Conservation (phyloP, 2,797 vertebrate genomes). For the Champsocephalus gunnari region DNA sequence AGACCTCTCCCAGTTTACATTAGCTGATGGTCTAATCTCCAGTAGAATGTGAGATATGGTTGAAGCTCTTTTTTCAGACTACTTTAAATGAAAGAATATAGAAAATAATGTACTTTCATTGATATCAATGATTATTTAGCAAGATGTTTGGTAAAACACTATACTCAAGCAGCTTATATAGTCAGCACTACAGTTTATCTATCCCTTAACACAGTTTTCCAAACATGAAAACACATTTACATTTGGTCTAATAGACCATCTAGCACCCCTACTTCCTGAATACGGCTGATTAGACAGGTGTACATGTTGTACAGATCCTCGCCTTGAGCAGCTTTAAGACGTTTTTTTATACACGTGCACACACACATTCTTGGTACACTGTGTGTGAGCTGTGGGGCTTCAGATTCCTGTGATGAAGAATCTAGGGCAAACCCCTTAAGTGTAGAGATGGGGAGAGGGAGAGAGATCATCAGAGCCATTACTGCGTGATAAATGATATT, state of each 20-base stretch:
- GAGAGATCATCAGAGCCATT: slow-evolving; percentile 80
- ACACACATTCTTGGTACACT: slow-evolving; percentile 2
- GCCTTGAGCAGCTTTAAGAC: slow-evolving; percentile 14
- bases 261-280: not conserved
- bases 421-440: slow-evolving; percentile 77
- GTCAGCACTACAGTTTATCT: not conserved
- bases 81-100: not conserved
- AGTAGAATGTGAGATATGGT: not conserved
- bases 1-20: not conserved
- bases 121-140: not conserved
- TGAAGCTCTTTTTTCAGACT: not conserved
- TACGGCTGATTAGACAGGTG: slow-evolving; percentile 25
- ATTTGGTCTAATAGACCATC: not conserved
- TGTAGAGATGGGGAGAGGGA: slow-evolving; percentile 65
- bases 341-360: slow-evolving; percentile 17
- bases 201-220: not conserved
- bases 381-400: slow-evolving; percentile 30
- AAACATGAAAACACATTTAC: not conserved
- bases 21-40: not conserved
- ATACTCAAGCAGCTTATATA: not conserved
- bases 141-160: not conserved
- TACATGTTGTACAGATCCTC: not conserved
- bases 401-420: slow-evolving; percentile 69
- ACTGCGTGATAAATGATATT: slow-evolving; percentile 81
- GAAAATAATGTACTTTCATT: not conserved